These are phyloP conservation scores for Leptinotarsa juncta DNA, from an alignment of 2,888 invertebrate species.

Conservation along the genomic window DNA sequence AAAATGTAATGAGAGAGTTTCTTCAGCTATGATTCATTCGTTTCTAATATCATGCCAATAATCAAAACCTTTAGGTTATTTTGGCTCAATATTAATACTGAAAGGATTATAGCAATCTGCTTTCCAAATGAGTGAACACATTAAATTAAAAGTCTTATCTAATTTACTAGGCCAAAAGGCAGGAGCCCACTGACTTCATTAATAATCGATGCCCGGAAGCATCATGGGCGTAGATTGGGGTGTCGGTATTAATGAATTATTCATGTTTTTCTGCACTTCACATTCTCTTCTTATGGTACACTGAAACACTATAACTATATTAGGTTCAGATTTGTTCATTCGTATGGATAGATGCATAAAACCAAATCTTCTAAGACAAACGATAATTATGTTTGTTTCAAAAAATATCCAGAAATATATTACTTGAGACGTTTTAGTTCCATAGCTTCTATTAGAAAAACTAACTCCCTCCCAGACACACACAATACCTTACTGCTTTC, in stretches of 20 bases:
- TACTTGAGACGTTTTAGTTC: no score
- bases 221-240: slow-evolving; percentile 20
- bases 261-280: slow-evolving; percentile 2
- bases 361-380: no score
- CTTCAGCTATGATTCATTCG: neutral
- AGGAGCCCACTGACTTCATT: slow-evolving; percentile 36
- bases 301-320: neutral
- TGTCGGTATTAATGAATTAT: slow-evolving; percentile 18
- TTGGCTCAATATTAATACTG: slow-evolving; percentile 13
- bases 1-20: neutral
- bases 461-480: no score
- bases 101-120: slow-evolving; percentile 23
- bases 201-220: slow-evolving; percentile 32
- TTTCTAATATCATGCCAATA: neutral
- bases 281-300: neutral
- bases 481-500: no score
- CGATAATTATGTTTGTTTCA: no score
- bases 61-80: neutral
- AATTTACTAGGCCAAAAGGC: slow-evolving; percentile 40
- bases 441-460: no score
- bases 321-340: no score
- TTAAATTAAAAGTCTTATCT: slow-evolving; percentile 34
- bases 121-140: slow-evolving; percentile 40
- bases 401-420: no score
- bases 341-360: no score